Evolutionary conservation across 2,113 vertebrate genomes (phyloP), one percentile per base, ranked within the genome.

Genomic region (Labeo catla): DNA sequence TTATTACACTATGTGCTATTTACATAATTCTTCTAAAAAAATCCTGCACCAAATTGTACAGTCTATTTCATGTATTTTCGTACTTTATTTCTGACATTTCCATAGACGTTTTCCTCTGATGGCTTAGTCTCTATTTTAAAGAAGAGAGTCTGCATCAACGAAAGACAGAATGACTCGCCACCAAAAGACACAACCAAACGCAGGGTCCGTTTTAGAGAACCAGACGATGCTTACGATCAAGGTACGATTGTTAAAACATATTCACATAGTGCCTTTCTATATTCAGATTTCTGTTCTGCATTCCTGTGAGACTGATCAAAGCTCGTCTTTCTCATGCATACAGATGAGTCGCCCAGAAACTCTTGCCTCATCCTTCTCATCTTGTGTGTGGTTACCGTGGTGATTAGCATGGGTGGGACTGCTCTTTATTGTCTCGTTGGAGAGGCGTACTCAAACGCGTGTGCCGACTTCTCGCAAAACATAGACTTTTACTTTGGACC

Each of bases 121-220:
- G 97, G 98, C 0, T 90, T 99, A 90, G 97, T 99, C 47, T 99
- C 98, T 81, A 99, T 99, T 84, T 91, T 99, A 86, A 99, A 99
- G 94, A 97, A 96, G 92, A 95, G 96, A 92, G 93, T 90, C 3
- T 94, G 95, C 4, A 84, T 93, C 81, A 95, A 96, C 72, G 95
- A 95, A 81, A 93, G 95, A 61, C 83, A 93, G 78, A 83, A 49
- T 61, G 73, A 47, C n/a, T 52, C 6, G n/a, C 89, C 89, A 7
- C 92, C 91, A 23, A 97, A 94, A 88, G 92, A 94, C 66, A 90
- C 23, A 73, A 90, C 95, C 47, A 98, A 96, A 85, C 96, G 97
- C 89, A 98, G 97, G 95, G 98, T 99, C 83, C 93, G 95, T 50
- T 99, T 99, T 93, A 96, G 95, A 86, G 98, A 98, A 91, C 96